A percentile compares a stretch with the other conserved stretches of the same genome.
Evolutionary conservation across 2,888 invertebrate genomes (phyloP).

Genomic region (Ormyrus nitidulus): DNA sequence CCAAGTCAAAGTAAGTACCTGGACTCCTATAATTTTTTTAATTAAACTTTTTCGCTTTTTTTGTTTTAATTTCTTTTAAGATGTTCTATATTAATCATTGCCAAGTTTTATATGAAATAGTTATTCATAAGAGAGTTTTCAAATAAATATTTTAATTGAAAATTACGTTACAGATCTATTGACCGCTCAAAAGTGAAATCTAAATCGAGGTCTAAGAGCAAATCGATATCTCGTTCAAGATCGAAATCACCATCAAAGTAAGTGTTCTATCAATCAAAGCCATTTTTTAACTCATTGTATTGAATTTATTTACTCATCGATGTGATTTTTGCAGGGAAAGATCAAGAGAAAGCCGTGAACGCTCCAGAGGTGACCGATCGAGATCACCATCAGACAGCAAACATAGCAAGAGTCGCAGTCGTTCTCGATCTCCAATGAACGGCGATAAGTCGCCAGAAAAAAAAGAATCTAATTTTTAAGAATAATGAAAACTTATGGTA

Average conservation of each 20-base stretch:
- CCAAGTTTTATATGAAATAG: no score
- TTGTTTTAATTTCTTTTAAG: constrained; percentile 6
- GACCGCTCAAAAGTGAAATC: constrained; percentile 79
- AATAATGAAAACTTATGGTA: constrained; percentile 2
- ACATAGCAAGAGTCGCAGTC: constrained; percentile 74
- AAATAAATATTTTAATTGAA: background rate
- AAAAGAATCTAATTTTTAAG: constrained; percentile 59
- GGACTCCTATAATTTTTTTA: background rate
- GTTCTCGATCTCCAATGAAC: constrained; percentile 73
- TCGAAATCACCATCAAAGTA: constrained; percentile 77
- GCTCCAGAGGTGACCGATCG: constrained; percentile 72
- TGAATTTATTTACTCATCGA: background rate
- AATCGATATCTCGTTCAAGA: constrained; percentile 81
- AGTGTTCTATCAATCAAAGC: constrained; percentile 62
- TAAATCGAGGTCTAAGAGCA: constrained; percentile 81
- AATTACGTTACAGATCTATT: constrained; percentile 77
- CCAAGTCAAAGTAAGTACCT: constrained; percentile 84
- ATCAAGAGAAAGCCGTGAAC: constrained; percentile 70
- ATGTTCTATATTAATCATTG: no score
- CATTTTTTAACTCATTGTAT: no score
- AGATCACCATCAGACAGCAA: constrained; percentile 73
- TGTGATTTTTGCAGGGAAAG: constrained; percentile 67
- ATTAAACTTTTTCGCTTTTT: constrained; percentile 41
- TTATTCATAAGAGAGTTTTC: no score
- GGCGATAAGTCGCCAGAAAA: constrained; percentile 73